Percentiles rank a stretch among this genome's conserved stretches.
Conservation (phyloP, 2,888 invertebrate genomes). For the Drosophila pullipes region DNA sequence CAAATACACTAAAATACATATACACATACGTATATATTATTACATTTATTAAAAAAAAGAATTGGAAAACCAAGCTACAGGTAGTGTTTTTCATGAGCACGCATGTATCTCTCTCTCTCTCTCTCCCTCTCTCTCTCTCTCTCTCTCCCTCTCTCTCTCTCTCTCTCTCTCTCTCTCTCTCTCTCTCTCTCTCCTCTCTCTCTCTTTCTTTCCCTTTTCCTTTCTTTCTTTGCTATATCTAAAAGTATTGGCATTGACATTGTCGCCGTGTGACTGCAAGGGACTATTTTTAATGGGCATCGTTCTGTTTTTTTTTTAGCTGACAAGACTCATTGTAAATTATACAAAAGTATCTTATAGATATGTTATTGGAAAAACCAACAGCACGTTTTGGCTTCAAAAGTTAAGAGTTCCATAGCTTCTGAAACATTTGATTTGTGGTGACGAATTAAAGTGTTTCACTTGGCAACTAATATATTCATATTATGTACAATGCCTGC, state of each 20-base stretch:
- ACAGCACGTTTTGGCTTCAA: constrained; percentile 18
- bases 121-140: too few relatives aligned
- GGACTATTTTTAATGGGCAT: constrained; percentile 53
- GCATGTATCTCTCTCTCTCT: background rate
- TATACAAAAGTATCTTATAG: constrained; percentile 14
- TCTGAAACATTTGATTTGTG: constrained; percentile 53
- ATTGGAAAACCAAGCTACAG: background rate
- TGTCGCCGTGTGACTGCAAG: constrained; percentile 34
- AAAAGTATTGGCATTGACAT: constrained; percentile 63
- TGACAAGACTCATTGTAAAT: constrained; percentile 2
- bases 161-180: background rate
- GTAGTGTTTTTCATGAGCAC: background rate
- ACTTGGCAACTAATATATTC: constrained; percentile 7
- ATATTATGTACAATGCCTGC: constrained; percentile 1
- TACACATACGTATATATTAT: background rate
- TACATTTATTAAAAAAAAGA: background rate
- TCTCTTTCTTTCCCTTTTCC: background rate
- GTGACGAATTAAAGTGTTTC: constrained; percentile 49
- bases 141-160: background rate
- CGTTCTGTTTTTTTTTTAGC: constrained; percentile 9
- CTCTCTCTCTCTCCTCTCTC: background rate
- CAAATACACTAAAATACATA: background rate
- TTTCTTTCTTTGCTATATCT: background rate
- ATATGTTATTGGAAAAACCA: constrained; percentile 12
- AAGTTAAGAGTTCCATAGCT: constrained; percentile 26